These are phyloP conservation scores for Hypocryptadius cinnamomeus DNA, from an alignment of 2,113 vertebrate species.

Conservation along the genomic window DNA sequence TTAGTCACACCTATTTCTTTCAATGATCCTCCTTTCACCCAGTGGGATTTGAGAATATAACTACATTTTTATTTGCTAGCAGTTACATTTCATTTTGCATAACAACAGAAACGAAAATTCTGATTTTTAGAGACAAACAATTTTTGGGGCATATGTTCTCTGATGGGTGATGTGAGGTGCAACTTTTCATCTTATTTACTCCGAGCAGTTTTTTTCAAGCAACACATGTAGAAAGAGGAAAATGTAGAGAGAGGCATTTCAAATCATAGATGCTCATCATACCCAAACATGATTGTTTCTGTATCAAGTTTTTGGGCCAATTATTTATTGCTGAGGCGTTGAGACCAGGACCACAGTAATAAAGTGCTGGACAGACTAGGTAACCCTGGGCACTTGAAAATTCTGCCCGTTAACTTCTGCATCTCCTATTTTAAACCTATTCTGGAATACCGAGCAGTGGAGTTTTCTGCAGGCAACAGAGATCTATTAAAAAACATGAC, in stretches of 20 bases:
- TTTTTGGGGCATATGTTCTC: background rate
- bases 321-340: background rate
- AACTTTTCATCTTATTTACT: background rate
- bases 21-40: background rate
- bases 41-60: background rate
- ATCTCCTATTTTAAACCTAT: constrained; percentile 20
- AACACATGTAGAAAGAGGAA: background rate
- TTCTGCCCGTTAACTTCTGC: constrained; percentile 39
- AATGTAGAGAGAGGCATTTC: background rate
- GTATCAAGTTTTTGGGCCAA: background rate
- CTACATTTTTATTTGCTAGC: background rate
- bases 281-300: background rate
- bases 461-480: constrained; percentile 57
- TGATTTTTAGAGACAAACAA: background rate
- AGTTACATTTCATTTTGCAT: background rate
- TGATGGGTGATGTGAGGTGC: background rate
- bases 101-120: background rate
- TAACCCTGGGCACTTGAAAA: constrained; percentile 36
- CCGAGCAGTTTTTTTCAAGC: background rate
- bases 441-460: constrained; percentile 11
- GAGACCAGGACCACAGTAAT: background rate
- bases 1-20: background rate
- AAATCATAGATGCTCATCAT: background rate
- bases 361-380: background rate
- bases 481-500: constrained; percentile 74